These are phyloP conservation scores for Micromesistius poutassou DNA, from an alignment of 2,797 vertebrate genomes.

Conservation along the genomic window DNA sequence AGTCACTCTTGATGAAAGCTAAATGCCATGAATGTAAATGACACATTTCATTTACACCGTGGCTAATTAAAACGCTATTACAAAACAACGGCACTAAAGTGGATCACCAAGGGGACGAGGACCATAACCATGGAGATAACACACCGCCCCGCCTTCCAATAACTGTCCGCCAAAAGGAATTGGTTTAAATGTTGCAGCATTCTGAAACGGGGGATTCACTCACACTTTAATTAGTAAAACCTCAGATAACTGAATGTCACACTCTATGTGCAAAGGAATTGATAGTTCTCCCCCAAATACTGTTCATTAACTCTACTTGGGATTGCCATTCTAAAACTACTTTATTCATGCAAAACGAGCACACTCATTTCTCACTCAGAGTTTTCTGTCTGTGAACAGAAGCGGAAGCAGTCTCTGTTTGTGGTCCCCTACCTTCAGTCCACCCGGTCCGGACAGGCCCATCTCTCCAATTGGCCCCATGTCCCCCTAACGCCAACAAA, in stretches of 20 bases:
- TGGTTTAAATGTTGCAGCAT: too few relatives aligned
- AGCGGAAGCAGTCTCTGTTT: slow-evolving; percentile 14
- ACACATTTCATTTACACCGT: too few relatives aligned
- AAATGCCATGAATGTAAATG: too few relatives aligned
- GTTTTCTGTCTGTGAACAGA: slow-evolving; percentile 6
- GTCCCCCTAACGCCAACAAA: slow-evolving; percentile 82
- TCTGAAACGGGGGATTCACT: too few relatives aligned
- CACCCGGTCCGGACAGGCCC: slow-evolving; percentile 87
- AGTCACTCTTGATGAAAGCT: too few relatives aligned
- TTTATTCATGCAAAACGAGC: not conserved
- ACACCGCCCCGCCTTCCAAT: too few relatives aligned
- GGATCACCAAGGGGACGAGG: too few relatives aligned
- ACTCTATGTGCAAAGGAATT: slow-evolving; percentile 1
- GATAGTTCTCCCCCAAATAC: not conserved
- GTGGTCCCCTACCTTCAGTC: slow-evolving; percentile 85
- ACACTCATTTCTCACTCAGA: not conserved
- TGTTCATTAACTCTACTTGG: not conserved
- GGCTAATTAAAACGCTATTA: too few relatives aligned
- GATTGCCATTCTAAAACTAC: not conserved
- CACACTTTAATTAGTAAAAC: not conserved
- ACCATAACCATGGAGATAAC: too few relatives aligned
- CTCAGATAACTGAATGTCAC: not conserved
- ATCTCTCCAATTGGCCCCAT: slow-evolving; percentile 86
- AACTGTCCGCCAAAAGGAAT: too few relatives aligned
- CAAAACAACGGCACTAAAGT: too few relatives aligned